Conservation (phyloP, 2,888 invertebrate species). For the Drosophila parthenogenetica region DNA sequence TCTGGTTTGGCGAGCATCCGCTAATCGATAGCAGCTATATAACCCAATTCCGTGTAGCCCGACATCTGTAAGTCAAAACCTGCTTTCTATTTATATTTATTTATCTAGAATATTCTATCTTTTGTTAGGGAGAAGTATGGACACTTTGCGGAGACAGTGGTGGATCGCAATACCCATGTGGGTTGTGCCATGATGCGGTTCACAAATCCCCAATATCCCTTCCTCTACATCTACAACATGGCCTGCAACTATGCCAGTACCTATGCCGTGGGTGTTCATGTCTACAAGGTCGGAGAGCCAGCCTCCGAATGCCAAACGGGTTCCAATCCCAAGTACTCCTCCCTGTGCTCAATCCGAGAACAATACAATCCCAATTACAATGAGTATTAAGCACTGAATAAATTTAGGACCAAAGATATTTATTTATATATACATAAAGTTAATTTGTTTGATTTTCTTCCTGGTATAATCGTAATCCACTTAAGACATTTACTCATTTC, state of each 20-base stretch:
- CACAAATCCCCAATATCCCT: slow-evolving; percentile 78
- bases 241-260: slow-evolving; percentile 84
- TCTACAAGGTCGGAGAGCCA: slow-evolving; percentile 81
- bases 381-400: slow-evolving; percentile 43
- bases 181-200: slow-evolving; percentile 84
- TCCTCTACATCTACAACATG: slow-evolving; percentile 81
- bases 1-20: slow-evolving; percentile 83
- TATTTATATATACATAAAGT: slow-evolving; percentile 1
- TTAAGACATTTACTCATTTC: slow-evolving; percentile 19
- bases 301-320: slow-evolving; percentile 82
- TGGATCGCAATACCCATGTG: slow-evolving; percentile 83
- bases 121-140: slow-evolving; percentile 82
- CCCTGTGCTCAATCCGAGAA: slow-evolving; percentile 81
- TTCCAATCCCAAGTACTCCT: slow-evolving; percentile 76
- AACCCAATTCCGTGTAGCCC: slow-evolving; percentile 75
- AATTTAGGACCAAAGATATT: slow-evolving; percentile 50
- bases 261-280: slow-evolving; percentile 81
- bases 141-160: slow-evolving; percentile 83
- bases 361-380: slow-evolving; percentile 83
- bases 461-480: slow-evolving; percentile 17
- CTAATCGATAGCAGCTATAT: slow-evolving; percentile 82
- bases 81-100: no score
- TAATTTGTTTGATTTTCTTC: slow-evolving; percentile 34
- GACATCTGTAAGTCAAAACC: slow-evolving; percentile 77
- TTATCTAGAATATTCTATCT: no score